These are phyloP conservation scores for Myrmecophaga tridactyla DNA, from an alignment of 2,113 vertebrate species.

Conservation along the genomic window DNA sequence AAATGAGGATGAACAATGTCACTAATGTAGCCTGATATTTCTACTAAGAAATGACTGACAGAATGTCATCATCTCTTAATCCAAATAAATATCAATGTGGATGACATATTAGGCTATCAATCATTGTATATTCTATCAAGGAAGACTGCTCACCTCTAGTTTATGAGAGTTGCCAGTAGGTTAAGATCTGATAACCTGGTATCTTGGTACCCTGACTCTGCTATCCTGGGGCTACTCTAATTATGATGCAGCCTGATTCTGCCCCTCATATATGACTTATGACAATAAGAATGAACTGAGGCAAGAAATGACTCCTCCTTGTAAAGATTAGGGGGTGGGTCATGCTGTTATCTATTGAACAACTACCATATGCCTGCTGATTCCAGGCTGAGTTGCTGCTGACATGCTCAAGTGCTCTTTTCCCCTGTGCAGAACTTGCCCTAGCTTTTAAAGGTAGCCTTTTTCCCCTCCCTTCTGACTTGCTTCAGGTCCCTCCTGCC, in stretches of 20 bases:
- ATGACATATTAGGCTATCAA: neutral
- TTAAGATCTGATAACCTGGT: neutral
- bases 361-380: neutral
- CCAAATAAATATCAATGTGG: neutral
- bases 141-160: too few species aligned
- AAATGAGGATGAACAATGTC: neutral
- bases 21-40: neutral
- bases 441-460: neutral
- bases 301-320: too few species aligned
- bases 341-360: neutral
- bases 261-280: neutral
- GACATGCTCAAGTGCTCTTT: neutral
- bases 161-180: neutral
- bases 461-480: neutral
- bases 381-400: neutral
- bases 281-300: neutral
- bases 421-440: neutral
- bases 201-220: too few species aligned
- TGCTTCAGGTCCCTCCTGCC: neutral
- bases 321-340: accelerated
- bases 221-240: neutral
- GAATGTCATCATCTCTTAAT: neutral
- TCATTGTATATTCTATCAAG: neutral
- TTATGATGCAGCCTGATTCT: neutral
- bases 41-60: neutral